phyloP scores from a whole-genome alignment of 1,140 invertebrate genomes.

The Pantala flavescens region DNA sequence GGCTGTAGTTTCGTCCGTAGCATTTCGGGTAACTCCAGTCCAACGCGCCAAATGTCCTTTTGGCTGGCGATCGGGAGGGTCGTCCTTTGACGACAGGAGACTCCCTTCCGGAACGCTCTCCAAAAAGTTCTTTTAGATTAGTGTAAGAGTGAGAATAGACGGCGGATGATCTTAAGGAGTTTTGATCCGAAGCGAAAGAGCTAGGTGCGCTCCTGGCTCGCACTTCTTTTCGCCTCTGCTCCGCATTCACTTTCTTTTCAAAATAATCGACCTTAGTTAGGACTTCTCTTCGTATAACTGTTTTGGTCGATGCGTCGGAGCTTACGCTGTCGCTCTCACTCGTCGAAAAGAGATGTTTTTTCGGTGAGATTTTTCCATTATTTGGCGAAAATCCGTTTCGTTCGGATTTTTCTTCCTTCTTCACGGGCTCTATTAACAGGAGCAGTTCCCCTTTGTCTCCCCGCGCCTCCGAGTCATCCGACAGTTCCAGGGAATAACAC shows the following conservation, averaged over 20 bases:
- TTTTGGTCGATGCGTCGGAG: conserved; percentile 55
- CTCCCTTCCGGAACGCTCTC: conserved; percentile 34
- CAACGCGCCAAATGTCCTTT: conserved; percentile 26
- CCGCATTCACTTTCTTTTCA: conserved; percentile 43
- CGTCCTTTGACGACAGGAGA: conserved; percentile 23
- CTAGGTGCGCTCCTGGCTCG: too few species aligned
- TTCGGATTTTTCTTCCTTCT: conserved; percentile 29
- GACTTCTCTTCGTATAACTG: conserved; percentile 53
- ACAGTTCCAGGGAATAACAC: conserved; percentile 42
- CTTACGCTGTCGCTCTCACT: conserved; percentile 50
- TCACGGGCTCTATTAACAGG: conserved; percentile 38
- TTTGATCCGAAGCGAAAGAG: too few species aligned
- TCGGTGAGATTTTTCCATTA: neutral
- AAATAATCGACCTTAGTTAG: conserved; percentile 68
- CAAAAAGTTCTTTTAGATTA: conserved; percentile 65
- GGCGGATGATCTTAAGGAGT: neutral
- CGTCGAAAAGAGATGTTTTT: conserved; percentile 33
- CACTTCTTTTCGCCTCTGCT: too few species aligned
- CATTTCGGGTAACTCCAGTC: conserved; percentile 22
- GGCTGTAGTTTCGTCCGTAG: conserved; percentile 29
- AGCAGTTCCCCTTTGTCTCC: conserved; percentile 35
- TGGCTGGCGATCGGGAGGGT: conserved; percentile 25
- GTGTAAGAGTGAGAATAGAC: conserved; percentile 53
- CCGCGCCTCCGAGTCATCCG: conserved; percentile 33
- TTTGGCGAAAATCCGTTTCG: neutral